Conservation (phyloP, 1,140 invertebrate species). For the Drosophila persimilis region DNA sequence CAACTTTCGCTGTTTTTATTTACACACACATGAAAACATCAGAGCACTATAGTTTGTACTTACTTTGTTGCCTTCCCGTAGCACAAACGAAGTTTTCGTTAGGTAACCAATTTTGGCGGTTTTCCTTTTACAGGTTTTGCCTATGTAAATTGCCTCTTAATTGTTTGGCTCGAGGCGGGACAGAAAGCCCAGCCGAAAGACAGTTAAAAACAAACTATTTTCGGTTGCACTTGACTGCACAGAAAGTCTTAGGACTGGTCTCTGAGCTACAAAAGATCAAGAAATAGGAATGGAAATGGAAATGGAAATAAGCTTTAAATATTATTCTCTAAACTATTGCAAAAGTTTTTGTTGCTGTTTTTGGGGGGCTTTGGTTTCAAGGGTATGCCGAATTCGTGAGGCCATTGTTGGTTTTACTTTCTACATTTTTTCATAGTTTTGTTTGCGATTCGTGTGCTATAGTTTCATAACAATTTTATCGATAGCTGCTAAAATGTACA, state of each 20-base stretch:
- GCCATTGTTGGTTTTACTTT: too few relatives aligned
- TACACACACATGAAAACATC: too few relatives aligned
- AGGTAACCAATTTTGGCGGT: slow-evolving; percentile 82
- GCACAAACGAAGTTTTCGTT: slow-evolving; percentile 82
- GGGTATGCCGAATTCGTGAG: too few relatives aligned
- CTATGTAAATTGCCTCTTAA: slow-evolving; percentile 36
- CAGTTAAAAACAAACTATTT: slow-evolving; percentile 9
- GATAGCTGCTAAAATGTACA: too few relatives aligned
- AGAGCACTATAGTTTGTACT: slow-evolving; percentile 28
- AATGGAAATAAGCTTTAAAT: slow-evolving; percentile 3
- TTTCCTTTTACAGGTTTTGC: slow-evolving; percentile 42
- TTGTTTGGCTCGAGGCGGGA: slow-evolving; percentile 17
- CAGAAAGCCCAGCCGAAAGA: slow-evolving; percentile 9
- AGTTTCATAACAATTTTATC: too few relatives aligned
- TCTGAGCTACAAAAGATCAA: slow-evolving; percentile 14
- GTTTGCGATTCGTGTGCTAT: too few relatives aligned
- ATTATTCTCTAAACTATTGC: too few relatives aligned
- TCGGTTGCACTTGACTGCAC: slow-evolving; percentile 50
- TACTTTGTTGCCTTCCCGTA: slow-evolving; percentile 71
- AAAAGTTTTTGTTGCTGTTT: too few relatives aligned
- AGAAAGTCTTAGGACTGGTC: slow-evolving; percentile 11
- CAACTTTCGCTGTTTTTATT: too few relatives aligned
- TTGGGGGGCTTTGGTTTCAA: too few relatives aligned
- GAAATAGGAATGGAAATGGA: slow-evolving; percentile 10
- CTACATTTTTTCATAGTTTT: too few relatives aligned